Conservation (phyloP, 1,140 invertebrate species). For the Platorchestia sp. region DNA sequence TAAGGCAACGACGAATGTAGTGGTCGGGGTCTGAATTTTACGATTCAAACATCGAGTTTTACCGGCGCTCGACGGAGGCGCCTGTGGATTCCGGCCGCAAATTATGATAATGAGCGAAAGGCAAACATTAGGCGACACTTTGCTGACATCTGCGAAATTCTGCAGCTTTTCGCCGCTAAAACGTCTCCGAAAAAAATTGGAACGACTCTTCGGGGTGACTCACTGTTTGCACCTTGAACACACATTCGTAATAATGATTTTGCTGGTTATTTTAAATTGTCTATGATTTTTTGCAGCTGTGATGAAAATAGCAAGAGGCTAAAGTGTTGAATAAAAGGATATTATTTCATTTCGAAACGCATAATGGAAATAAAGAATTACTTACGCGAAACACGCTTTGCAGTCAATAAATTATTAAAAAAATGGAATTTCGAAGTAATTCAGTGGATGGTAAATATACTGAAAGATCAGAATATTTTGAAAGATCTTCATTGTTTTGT, state of each 20-base stretch:
- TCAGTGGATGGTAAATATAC: too few species aligned
- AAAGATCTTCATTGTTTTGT: too few species aligned
- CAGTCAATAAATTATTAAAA: too few species aligned
- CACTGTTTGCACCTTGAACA: background rate
- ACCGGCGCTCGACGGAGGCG: background rate
- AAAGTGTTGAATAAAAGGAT: background rate
- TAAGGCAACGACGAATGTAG: background rate
- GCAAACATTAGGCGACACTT: constrained; percentile 32
- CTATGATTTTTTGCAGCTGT: too few species aligned
- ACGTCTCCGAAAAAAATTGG: background rate
- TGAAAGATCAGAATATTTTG: too few species aligned
- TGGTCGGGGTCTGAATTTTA: background rate
- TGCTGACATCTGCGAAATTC: constrained; percentile 38
- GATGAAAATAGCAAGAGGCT: background rate
- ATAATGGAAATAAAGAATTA: too few species aligned
- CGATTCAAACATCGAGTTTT: constrained; percentile 38
- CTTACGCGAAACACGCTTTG: too few species aligned
- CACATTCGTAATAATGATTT: background rate
- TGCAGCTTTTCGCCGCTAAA: background rate
- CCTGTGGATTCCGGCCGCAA: constrained; percentile 14
- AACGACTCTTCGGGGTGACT: background rate
- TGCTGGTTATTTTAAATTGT: background rate
- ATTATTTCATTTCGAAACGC: too few species aligned
- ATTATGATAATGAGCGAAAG: constrained; percentile 36
- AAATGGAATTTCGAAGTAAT: too few species aligned